Base-by-base conservation (phyloP, 2,888 invertebrate species). In the Oxystoma pomonae region DNA sequence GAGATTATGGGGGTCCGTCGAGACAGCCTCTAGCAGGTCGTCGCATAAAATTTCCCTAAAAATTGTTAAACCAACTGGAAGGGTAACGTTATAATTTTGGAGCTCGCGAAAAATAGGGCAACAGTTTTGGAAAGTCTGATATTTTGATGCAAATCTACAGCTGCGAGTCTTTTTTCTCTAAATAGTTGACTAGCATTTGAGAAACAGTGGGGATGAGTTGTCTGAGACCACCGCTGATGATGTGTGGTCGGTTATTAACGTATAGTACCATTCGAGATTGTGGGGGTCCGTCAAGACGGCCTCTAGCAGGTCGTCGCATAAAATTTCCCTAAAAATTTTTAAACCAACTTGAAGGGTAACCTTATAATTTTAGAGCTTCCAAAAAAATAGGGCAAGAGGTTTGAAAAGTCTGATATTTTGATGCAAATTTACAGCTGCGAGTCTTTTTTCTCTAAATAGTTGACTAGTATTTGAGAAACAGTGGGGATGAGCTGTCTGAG, bases 121-220 rank as follows among this genome's bases (percentile, higher is more conserved):
- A n/a, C n/a, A n/a, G n/a, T n/a, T n/a, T n/a, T n/a, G n/a, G n/a
- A n/a, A n/a, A n/a, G n/a, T n/a, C n/a, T n/a, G n/a, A n/a, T n/a
- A n/a, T n/a, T n/a, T n/a, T n/a, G n/a, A n/a, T n/a, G n/a, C n/a
- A n/a, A n/a, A n/a, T n/a, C 60, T 92, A 78, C 66, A 85, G 84
- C 69, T 86, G 79, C 62, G 72, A 82, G 79, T 72, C 87, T 83
- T 55, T 83, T 52, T 83, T 80, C 70, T 88, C 85, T 78, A 89
- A 87, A 77, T 90, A 86, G 17, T 83, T 81, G 2, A 92, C 87
- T 70, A 92, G 84, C 60, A 88, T 87, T 76, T 92, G 90, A 65
- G 90, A 86, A 58, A 92, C 85, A 2, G 82, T 81, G 0, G 92
- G 91, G 57, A 89, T 88, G 16, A 92, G 82, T 57, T 78, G 77